These are phyloP conservation scores for Linurgus olivaceus DNA, from an alignment of 2,797 vertebrate species.

Conservation along the genomic window DNA sequence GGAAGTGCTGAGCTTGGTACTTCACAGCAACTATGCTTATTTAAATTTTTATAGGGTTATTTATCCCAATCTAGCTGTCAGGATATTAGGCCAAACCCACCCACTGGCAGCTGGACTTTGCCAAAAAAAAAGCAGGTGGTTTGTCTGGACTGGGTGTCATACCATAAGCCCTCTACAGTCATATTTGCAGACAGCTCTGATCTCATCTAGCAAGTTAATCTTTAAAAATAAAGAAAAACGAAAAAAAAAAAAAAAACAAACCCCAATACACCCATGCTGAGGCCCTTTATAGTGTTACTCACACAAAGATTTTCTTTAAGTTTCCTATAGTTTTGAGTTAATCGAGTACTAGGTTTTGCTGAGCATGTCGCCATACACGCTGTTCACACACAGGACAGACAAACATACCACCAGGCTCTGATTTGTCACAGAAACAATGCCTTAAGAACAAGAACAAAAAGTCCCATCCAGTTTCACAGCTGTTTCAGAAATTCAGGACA, in stretches of 20 bases:
- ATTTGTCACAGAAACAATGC: not conserved
- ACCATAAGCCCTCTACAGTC: not conserved
- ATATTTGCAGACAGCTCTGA: not conserved
- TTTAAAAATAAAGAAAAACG: not conserved
- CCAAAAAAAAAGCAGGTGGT: not conserved
- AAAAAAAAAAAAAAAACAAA: not conserved
- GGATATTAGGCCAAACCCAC: not conserved
- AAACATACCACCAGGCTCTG: not conserved
- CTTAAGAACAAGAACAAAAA: not conserved
- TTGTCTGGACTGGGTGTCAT: not conserved
- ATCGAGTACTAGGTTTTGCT: not conserved
- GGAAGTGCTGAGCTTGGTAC: not conserved
- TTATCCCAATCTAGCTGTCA: not conserved
- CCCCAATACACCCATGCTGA: not conserved
- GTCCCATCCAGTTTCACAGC: not conserved
- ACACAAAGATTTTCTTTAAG: not conserved
- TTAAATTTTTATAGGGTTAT: not conserved
- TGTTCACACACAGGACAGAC: not conserved
- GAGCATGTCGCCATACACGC: accelerated
- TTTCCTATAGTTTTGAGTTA: not conserved
- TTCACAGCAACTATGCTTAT: not conserved
- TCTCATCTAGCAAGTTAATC: not conserved
- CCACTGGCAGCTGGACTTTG: not conserved
- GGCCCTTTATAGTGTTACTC: not conserved
- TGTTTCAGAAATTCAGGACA: not conserved